A percentile compares a stretch with the other conserved stretches of the same genome.
Conservation (phyloP, 2,113 vertebrate genomes). For the Calonectris borealis region DNA sequence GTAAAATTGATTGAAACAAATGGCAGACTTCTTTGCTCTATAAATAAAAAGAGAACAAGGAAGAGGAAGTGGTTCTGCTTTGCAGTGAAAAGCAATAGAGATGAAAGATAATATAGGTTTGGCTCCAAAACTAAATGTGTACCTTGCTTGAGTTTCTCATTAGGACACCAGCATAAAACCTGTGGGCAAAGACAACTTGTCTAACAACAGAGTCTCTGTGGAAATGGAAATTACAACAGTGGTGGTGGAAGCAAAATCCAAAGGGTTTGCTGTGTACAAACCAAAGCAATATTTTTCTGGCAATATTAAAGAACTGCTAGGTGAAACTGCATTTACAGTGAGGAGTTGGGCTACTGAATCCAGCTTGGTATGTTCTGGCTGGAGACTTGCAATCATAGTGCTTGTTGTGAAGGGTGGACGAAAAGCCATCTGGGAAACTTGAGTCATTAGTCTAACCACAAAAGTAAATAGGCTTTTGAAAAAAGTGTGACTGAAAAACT, state of each 20-base stretch:
- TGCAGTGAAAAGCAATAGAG: background rate
- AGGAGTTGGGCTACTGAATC: background rate
- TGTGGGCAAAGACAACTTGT: background rate
- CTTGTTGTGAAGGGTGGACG: background rate
- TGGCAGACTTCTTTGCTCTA: background rate
- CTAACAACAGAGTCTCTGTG: background rate
- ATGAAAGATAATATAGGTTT: background rate
- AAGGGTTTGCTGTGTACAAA: background rate
- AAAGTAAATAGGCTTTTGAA: background rate
- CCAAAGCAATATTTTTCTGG: background rate
- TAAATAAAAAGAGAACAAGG: conserved; percentile 21
- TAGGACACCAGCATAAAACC: background rate
- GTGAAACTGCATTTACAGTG: background rate
- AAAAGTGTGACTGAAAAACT: background rate
- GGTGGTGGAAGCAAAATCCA: background rate
- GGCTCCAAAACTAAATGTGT: background rate
- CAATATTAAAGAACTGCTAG: background rate
- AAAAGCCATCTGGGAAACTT: background rate
- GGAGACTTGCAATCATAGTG: background rate
- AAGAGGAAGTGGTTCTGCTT: conserved; percentile 17
- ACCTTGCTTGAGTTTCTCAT: background rate
- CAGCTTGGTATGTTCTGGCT: background rate
- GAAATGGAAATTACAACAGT: background rate
- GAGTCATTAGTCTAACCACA: background rate
- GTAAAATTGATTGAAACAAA: conserved; percentile 1